Evolutionary conservation across 2,797 vertebrate species (phyloP), one percentile per base, ranked within the genome.

Genomic region (Eospalax fontanierii): DNA sequence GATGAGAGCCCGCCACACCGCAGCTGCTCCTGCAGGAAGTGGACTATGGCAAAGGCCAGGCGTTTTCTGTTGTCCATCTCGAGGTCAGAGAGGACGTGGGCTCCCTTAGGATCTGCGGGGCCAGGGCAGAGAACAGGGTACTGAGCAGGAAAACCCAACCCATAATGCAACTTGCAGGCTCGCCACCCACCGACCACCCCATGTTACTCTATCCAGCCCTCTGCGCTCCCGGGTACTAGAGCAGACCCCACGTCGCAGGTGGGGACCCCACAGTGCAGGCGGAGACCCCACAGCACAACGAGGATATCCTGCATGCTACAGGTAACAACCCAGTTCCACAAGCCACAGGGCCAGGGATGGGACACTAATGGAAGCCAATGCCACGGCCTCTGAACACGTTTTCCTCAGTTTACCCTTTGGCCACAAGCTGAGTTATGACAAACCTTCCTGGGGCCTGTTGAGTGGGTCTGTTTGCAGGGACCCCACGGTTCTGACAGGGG

Each of bases 21-120:
- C 0, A 99, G 98, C 98, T 99, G 99, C n/a, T 99, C 98, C 0
- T 99, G 99, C 6, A 99, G 99, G 97, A 99, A 99, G 94, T 98
- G 99, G 98, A 99, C 99, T 98, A 99, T 99, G 98, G 99, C 99
- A 50, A 98, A 99, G 40, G 99, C 99, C 6, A 99, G 99, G 74
- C 99, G 99, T 97, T 99, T 99, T 96, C 98, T 99, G 97, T 99
- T 99, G n/a, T 99, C 99, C 99, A 99, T 99, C 81, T 94, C 89
- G 82, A n/a, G 78, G n/a, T 16, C 16, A 28, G 6, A 66, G 65
- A 43, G 66, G 57, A 54, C 14, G 50, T 43, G 5, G 19, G 38
- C 74, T 28, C 54, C 33, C 21, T 81, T 78, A 46, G 66, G 63
- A 71, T 81, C 88, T 97, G 93, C 0, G 5, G 40, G 82, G 4